Evolutionary conservation across 2,888 invertebrate genomes (phyloP).

Genomic region (Tetropium fuscum): DNA sequence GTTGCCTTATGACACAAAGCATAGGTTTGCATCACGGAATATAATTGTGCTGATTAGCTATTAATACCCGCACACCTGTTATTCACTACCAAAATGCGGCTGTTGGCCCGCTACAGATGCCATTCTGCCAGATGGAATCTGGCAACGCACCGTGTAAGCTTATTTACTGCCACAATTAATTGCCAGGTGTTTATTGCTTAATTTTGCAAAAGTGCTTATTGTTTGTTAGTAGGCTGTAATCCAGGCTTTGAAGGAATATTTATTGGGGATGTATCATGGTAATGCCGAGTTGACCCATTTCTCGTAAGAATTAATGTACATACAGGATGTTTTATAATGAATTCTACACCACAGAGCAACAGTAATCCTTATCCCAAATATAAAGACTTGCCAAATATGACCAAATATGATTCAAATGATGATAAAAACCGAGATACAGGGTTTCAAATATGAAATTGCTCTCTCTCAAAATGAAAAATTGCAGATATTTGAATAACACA

Average conservation of each 20-base stretch:
- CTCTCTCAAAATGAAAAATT: too few species aligned
- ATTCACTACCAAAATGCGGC: slow-evolving; percentile 37
- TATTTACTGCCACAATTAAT: slow-evolving; percentile 18
- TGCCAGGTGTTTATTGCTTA: slow-evolving; percentile 3
- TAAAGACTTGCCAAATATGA: too few species aligned
- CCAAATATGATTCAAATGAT: too few species aligned
- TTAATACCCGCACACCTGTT: slow-evolving; percentile 42
- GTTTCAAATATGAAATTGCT: too few species aligned
- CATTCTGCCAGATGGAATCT: slow-evolving; percentile 31
- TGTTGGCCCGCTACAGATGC: slow-evolving; percentile 43
- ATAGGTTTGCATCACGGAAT: slow-evolving; percentile 27
- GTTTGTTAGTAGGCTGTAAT: background rate
- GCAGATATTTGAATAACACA: too few species aligned
- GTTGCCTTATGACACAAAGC: slow-evolving; percentile 18
- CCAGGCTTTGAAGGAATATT: background rate
- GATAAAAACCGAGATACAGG: too few species aligned
- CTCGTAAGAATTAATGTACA: too few species aligned
- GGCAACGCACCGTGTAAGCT: slow-evolving; percentile 22
- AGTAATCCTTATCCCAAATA: too few species aligned
- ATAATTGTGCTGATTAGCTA: slow-evolving; percentile 32
- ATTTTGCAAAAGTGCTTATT: background rate
- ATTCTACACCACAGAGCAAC: too few species aligned
- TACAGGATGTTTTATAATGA: too few species aligned
- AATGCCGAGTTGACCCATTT: too few species aligned
- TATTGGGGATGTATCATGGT: background rate